Conservation (phyloP, 2,113 vertebrate genomes). For the Aphelocoma coerulescens region DNA sequence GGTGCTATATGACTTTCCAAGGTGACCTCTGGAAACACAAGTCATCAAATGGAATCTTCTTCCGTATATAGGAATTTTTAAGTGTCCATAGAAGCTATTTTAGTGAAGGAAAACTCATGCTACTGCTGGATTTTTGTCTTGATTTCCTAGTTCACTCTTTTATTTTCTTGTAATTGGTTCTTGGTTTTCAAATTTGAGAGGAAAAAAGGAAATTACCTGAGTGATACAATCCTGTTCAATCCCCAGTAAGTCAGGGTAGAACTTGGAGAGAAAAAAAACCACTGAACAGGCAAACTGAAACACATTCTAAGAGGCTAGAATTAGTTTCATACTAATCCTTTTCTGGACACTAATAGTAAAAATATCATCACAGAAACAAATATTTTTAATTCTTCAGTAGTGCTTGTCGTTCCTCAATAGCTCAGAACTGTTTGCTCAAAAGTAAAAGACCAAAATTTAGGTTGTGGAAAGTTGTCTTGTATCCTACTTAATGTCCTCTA, state of each 20-base stretch:
- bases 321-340: not conserved
- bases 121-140: not conserved
- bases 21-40: not conserved
- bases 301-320: not conserved
- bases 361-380: not conserved
- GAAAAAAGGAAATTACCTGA: not conserved
- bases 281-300: not conserved
- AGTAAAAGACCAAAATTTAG: not conserved
- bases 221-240: not conserved
- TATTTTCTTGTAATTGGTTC: not conserved
- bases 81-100: not conserved
- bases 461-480: not conserved
- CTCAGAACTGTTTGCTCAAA: not conserved
- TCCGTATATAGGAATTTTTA: not conserved
- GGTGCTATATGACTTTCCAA: not conserved
- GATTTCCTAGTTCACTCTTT: not conserved
- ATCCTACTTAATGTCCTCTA: not conserved
- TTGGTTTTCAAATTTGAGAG: not conserved
- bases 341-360: not conserved
- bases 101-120: not conserved
- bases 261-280: not conserved
- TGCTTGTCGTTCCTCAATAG: not conserved
- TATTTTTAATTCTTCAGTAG: not conserved
- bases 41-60: not conserved
- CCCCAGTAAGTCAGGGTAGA: not conserved